A percentile compares a stretch with the other conserved stretches of the same genome.
Evolutionary conservation across 2,888 invertebrate genomes (phyloP).

Genomic region (Mechanitis mazaeus): DNA sequence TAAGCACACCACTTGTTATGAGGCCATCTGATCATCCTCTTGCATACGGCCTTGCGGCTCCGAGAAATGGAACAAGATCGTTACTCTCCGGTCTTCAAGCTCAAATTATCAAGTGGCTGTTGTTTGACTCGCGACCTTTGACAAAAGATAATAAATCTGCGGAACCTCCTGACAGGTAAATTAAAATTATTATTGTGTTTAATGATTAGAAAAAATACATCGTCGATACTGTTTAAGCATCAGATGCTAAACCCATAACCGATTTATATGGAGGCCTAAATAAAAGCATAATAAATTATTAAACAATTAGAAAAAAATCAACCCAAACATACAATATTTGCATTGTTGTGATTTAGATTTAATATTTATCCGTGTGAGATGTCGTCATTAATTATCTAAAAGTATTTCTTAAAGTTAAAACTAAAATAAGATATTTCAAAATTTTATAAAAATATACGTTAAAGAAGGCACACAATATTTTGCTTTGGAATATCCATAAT

Average conservation of each 20-base stretch:
- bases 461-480: background rate
- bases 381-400: too few species aligned
- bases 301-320: too few species aligned
- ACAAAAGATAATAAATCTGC: constrained; percentile 67
- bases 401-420: background rate
- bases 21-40: constrained; percentile 75
- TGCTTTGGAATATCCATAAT: constrained; percentile 9
- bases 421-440: background rate
- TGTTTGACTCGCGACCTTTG: constrained; percentile 75
- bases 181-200: constrained; percentile 30
- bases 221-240: background rate
- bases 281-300: too few species aligned
- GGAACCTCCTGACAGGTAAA: constrained; percentile 73
- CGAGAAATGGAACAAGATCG: constrained; percentile 80
- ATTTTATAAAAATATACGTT: constrained; percentile 1
- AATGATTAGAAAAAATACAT: background rate
- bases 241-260: background rate
- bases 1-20: constrained; percentile 80
- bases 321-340: too few species aligned
- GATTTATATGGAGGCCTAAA: too few species aligned
- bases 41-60: constrained; percentile 80
- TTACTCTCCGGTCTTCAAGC: constrained; percentile 82
- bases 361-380: too few species aligned
- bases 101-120: constrained; percentile 81
- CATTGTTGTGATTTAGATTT: too few species aligned